Conservation (phyloP, 2,797 vertebrate species). For the Cephalopachus bancanus region DNA sequence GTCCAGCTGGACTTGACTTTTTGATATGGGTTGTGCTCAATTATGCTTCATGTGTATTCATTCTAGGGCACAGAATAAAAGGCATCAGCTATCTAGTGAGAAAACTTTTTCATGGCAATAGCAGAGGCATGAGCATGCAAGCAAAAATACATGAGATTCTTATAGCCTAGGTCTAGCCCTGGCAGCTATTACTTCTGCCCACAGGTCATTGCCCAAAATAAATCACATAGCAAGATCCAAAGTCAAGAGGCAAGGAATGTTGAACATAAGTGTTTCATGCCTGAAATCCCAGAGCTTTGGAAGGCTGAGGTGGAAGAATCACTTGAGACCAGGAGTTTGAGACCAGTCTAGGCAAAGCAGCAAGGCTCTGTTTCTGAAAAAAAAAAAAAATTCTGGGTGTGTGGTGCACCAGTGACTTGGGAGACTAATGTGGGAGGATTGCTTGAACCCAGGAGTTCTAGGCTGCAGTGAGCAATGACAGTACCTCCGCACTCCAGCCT, state of each 20-base stretch:
- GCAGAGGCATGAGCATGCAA: background rate
- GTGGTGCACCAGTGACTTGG: too few species aligned
- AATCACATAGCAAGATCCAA: background rate
- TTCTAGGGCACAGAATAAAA: background rate
- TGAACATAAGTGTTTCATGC: too few species aligned
- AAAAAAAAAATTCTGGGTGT: too few species aligned
- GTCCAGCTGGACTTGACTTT: background rate
- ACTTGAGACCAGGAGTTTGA: too few species aligned
- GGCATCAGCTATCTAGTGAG: background rate
- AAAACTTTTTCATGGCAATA: background rate
- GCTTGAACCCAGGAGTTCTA: too few species aligned
- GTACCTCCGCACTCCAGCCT: too few species aligned
- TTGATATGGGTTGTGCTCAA: background rate
- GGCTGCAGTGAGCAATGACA: too few species aligned
- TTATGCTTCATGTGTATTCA: background rate
- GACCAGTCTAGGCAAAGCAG: too few species aligned
- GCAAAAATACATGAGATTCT: background rate
- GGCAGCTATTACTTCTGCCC: background rate
- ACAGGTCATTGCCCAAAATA: background rate
- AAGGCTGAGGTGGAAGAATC: too few species aligned
- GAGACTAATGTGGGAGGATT: too few species aligned
- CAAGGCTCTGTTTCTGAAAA: too few species aligned
- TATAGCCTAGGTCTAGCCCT: background rate
- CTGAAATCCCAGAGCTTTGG: too few species aligned
- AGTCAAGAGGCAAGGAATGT: background rate